These are phyloP conservation scores for Diloba caeruleocephala DNA, from an alignment of 2,888 invertebrate species.

Conservation along the genomic window DNA sequence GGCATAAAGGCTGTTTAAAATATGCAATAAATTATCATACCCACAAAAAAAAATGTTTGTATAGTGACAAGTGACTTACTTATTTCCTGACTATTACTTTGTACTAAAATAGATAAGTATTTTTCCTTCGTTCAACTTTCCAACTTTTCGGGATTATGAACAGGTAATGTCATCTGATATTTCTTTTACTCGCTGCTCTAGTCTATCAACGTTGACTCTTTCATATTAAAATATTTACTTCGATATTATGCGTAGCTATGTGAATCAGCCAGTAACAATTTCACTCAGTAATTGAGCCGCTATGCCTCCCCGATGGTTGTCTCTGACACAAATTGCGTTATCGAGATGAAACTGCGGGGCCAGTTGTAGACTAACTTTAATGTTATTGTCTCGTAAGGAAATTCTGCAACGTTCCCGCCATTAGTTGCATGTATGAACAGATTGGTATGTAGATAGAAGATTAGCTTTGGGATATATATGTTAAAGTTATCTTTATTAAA, in stretches of 20 bases:
- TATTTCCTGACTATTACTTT: too few species aligned
- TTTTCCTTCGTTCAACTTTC: too few species aligned
- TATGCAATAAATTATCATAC: too few species aligned
- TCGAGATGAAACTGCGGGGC: constrained; percentile 61
- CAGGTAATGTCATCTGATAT: too few species aligned
- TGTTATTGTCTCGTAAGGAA: constrained; percentile 58
- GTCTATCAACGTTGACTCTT: too few species aligned
- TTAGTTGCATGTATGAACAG: constrained; percentile 18
- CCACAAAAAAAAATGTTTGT: too few species aligned
- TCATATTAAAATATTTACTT: background rate
- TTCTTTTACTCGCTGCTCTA: too few species aligned
- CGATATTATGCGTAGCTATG: constrained; percentile 3
- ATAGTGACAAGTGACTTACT: too few species aligned
- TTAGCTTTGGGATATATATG: background rate
- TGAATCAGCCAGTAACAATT: constrained; percentile 22
- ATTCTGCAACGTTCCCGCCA: constrained; percentile 38
- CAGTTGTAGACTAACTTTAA: constrained; percentile 63
- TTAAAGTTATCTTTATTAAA: background rate
- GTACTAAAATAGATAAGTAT: too few species aligned
- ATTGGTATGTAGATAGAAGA: background rate
- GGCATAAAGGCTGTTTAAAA: too few species aligned
- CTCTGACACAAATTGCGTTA: constrained; percentile 65
- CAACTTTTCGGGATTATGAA: too few species aligned
- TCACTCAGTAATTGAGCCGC: constrained; percentile 58
- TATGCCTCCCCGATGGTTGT: constrained; percentile 60